Base-by-base conservation (phyloP, 2,797 vertebrate species). In the Myripristis murdjan region DNA sequence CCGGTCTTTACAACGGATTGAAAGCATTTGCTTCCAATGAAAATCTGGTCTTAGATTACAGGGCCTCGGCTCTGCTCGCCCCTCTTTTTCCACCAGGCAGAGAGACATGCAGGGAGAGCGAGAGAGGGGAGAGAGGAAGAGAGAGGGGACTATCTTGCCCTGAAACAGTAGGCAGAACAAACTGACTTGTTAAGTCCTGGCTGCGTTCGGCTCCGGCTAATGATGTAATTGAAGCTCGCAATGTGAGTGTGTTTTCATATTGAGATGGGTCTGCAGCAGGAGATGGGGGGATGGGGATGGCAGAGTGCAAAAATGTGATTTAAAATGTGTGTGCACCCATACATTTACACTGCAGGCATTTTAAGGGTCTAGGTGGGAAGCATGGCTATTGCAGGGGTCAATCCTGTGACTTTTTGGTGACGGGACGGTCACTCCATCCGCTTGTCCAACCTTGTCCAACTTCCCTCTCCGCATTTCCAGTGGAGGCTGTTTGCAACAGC, bases 11-110 rank as follows among this genome's bases (percentile, higher is more conserved):
- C 96, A 94, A 95, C 95, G 96, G 96, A 98, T 98, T 97, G 95
- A 96, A 95, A 97, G 97, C 97, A 99, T 99, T 99, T 99, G 97
- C 97, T 99, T 97, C 96, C 96, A 99, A 99, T 99, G 97, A 98
- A 98, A 98, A 98, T 97, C 95, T 96, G 96, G 96, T 98, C 95
- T 99, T 97, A 96, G 96, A 99, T 99, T 98, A 98, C 97, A 97
- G 93, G 94, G 93, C 95, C 95, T 92, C 92, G 94, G 93, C 87
- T 83, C 75, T 33, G 67, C 86, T 87, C 81, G 51, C 79, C 83
- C 87, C 68, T 71, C 78, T n/a, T 83, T 73, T 78, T 86, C 79
- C 82, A 82, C 51, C 77, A 77, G 83, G 55, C 77, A 59, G 73
- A 63, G 77, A 70, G 73, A 75, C 41, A 72, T 24, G 37, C 56